These are phyloP conservation scores for Corythaixoides concolor DNA, from an alignment of 2,113 vertebrate species.

Conservation along the genomic window DNA sequence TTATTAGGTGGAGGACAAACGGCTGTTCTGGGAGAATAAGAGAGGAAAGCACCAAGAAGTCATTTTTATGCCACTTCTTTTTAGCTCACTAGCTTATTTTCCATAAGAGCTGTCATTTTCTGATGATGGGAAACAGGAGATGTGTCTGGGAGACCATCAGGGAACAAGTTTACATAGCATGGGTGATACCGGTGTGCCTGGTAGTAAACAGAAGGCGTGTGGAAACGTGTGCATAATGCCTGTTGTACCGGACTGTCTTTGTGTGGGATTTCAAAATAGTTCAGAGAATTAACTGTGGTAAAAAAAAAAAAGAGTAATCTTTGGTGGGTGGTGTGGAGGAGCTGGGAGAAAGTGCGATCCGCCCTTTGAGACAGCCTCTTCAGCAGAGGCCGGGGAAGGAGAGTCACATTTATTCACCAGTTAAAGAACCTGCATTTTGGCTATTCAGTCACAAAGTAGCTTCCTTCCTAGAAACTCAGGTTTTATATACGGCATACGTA, in stretches of 20 bases:
- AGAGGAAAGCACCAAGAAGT: not conserved
- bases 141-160: not conserved
- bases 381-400: not conserved
- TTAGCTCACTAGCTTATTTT: not conserved
- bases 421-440: slow-evolving; percentile 12
- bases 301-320: not conserved
- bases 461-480: not conserved
- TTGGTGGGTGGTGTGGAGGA: not conserved
- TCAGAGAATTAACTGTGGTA: slow-evolving; percentile 18
- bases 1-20: not conserved
- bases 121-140: not conserved
- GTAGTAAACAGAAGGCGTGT: slow-evolving; percentile 33
- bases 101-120: not conserved
- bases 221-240: not conserved
- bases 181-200: not conserved
- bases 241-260: not conserved
- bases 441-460: not conserved
- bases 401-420: not conserved
- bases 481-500: slow-evolving; percentile 1
- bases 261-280: slow-evolving; percentile 42
- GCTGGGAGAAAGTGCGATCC: not conserved
- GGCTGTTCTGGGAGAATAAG: not conserved
- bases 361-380: not conserved
- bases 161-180: not conserved
- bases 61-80: not conserved